Evolutionary conservation across 2,113 vertebrate species (phyloP), one percentile per base, ranked within the genome.

Genomic region (Engraulis encrasicolus): DNA sequence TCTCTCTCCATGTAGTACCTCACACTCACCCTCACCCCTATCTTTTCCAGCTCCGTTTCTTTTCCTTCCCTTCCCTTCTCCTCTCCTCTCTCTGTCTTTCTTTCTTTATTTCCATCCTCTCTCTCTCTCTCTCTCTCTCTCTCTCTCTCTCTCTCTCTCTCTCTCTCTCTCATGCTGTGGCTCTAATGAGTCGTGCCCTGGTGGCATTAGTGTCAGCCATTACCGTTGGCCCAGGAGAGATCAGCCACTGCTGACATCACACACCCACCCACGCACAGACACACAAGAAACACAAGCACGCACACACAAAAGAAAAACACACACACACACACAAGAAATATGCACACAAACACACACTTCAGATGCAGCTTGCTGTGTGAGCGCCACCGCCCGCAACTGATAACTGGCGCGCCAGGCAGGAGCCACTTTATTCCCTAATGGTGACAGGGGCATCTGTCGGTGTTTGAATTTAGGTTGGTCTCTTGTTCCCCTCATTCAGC

Each of bases 381-480:
- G 78, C 20, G 17, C 80, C 79, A 74, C 61, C 80, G 77, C 50
- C 66, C 83, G 71, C 23, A 49, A 36, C 61, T 78, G 85, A 88
- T 20, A n/a, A 84, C 81, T 81, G 82, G 82, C 86, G 85, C 84
- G 37, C 49, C 81, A 48, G 38, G 37, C 78, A 82, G 58, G 80
- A 80, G 20, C 50, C 74, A 77, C 27, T 40, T 81, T 83, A 79
- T 61, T 37, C 50, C 23, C 23, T 58, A 79, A 84, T 88, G 61
- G 23, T 48, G 81, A 34, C 36, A 12, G 52, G 71, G 83, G 80
- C 83, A 87, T 86, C 85, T 88, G 86, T 86, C 80, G 84, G 52
- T 27, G 81, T 34, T 86, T 58, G n/a, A n/a, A n/a, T n/a, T n/a
- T n/a, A n/a, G n/a, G 79, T 6, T 34, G 14, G 27, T 12, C 34